A percentile compares a stretch with the other conserved stretches of the same genome.
Conservation (phyloP, 1,140 invertebrate genomes). For the Zaprionus inermis region DNA sequence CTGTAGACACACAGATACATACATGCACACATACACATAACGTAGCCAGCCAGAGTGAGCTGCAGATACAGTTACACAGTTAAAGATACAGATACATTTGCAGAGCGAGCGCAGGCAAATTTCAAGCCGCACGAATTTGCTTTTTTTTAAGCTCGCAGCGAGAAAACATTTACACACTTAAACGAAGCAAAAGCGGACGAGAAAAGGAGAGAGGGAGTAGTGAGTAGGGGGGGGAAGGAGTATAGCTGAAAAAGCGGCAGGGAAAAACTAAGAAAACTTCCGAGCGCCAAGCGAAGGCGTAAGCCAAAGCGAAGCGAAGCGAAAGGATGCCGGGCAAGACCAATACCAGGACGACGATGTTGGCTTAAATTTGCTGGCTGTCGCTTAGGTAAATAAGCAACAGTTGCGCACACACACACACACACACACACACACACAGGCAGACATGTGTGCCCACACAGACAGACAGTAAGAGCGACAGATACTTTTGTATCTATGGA, state of each 20-base stretch:
- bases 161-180: conserved; percentile 57
- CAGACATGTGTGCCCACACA: conserved; percentile 6
- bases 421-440: not conserved
- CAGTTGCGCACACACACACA: conserved; percentile 28
- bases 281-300: no score
- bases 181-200: conserved; percentile 40
- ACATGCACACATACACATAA: conserved; percentile 5
- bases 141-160: conserved; percentile 43
- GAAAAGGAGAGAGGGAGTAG: conserved; percentile 5
- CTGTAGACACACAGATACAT: conserved; percentile 26
- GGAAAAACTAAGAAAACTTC: conserved; percentile 22
- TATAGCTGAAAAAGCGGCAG: no score
- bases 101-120: conserved; percentile 15
- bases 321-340: conserved; percentile 19
- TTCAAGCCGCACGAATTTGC: conserved; percentile 39
- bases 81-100: conserved; percentile 32
- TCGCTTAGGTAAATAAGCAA: conserved; percentile 55
- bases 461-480: not conserved
- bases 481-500: conserved; percentile 21
- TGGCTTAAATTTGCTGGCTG: conserved; percentile 46
- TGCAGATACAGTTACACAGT: conserved; percentile 22
- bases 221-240: not conserved
- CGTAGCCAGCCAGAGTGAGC: conserved; percentile 6
- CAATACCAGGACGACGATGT: conserved; percentile 14
- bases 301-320: conserved; percentile 19